A percentile compares a stretch with the other conserved stretches of the same genome.
Conservation (phyloP, 2,888 invertebrate genomes). For the Chironomus riparius region DNA sequence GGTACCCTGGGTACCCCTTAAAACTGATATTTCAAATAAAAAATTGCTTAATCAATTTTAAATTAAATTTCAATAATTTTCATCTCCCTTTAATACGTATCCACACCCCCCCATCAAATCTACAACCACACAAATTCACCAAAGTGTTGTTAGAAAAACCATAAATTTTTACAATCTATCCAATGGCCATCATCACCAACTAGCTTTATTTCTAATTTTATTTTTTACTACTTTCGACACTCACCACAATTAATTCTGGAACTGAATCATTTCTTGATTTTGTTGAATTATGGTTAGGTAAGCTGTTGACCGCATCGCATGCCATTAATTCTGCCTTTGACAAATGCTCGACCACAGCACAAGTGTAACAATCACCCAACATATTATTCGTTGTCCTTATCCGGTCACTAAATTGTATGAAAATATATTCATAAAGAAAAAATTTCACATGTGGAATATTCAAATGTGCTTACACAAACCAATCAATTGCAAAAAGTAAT, state of each 20-base stretch:
- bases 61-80: no score
- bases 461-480: slow-evolving; percentile 69
- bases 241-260: slow-evolving; percentile 10
- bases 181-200: no score
- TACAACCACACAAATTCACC: no score
- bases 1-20: no score
- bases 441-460: not conserved
- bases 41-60: no score
- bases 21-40: no score
- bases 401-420: slow-evolving; percentile 54
- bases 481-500: slow-evolving; percentile 75
- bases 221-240: not conserved
- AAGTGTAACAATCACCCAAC: slow-evolving; percentile 79
- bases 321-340: slow-evolving; percentile 75
- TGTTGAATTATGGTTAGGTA: slow-evolving; percentile 35
- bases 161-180: no score
- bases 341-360: slow-evolving; percentile 73
- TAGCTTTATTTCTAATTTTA: not conserved
- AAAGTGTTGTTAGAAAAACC: no score
- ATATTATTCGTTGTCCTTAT: slow-evolving; percentile 82
- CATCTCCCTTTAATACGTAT: no score
- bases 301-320: slow-evolving; percentile 54
- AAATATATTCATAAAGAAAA: no score
- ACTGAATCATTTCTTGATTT: not conserved
- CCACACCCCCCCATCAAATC: no score